phyloP scores from a whole-genome alignment of 2,888 invertebrate species.

The Agrochola lota region DNA sequence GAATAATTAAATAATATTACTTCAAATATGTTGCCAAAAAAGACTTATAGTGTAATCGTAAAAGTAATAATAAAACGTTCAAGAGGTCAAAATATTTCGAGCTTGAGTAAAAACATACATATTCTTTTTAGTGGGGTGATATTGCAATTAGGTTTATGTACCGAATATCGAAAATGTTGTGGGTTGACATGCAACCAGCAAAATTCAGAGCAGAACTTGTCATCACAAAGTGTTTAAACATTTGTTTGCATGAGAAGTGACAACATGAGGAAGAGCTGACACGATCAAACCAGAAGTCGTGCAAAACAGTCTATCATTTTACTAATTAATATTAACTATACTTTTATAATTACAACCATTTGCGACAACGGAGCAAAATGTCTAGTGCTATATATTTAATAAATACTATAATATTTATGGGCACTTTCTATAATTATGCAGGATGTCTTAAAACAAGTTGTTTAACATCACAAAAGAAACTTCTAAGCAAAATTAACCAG shows the following conservation, averaged over 20 bases:
- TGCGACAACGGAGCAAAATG: conserved; percentile 88
- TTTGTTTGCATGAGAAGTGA: conserved; percentile 73
- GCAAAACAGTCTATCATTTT: conserved; percentile 89
- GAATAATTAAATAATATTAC: conserved; percentile 91
- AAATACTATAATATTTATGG: conserved; percentile 82
- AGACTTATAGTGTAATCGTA: conserved; percentile 89
- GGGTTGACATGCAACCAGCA: conserved; percentile 72
- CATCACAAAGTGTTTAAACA: conserved; percentile 82
- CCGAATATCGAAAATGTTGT: conserved; percentile 71
- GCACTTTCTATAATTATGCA: conserved; percentile 79
- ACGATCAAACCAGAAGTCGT: conserved; percentile 83
- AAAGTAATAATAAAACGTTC: conserved; percentile 88
- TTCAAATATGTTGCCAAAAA: conserved; percentile 90
- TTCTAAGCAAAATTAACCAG: conserved; percentile 56
- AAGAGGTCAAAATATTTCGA: conserved; percentile 88
- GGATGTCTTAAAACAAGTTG: conserved; percentile 81
- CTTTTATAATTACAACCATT: conserved; percentile 89
- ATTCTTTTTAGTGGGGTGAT: conserved; percentile 77
- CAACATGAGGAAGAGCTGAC: conserved; percentile 73
- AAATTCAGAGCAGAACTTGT: conserved; percentile 75
- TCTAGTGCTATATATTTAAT: conserved; percentile 85
- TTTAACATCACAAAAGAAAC: conserved; percentile 45
- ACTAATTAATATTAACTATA: conserved; percentile 87
- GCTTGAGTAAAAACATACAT: conserved; percentile 84
- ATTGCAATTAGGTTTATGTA: conserved; percentile 78